Conservation (phyloP, 2,888 invertebrate species). For the Rotaria socialis region DNA sequence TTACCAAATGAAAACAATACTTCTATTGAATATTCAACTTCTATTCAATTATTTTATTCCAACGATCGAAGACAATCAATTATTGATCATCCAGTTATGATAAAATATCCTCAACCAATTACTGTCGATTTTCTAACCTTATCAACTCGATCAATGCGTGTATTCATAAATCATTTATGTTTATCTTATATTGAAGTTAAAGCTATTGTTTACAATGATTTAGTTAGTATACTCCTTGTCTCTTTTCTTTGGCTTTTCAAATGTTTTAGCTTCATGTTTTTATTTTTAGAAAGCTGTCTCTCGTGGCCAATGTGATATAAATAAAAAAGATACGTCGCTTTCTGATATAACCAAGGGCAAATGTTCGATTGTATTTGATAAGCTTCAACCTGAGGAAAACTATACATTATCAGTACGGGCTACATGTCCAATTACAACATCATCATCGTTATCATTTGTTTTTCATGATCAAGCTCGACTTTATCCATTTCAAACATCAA, state of each 20-base stretch:
- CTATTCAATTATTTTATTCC: background rate
- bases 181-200: conserved; percentile 21
- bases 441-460: background rate
- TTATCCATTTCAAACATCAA: background rate
- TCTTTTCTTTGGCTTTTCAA: background rate
- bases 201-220: background rate
- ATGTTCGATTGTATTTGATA: conserved; percentile 2
- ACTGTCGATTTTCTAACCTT: background rate
- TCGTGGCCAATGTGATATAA: conserved; percentile 9
- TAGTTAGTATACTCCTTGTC: background rate
- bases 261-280: background rate
- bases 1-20: background rate
- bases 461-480: background rate
- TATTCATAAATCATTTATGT: background rate
- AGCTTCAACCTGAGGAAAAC: background rate
- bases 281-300: background rate
- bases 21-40: background rate
- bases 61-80: background rate
- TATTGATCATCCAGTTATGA: background rate
- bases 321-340: background rate
- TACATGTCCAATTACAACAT: conserved; percentile 11
- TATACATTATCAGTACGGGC: conserved; percentile 9
- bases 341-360: background rate
- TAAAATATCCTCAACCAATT: background rate
- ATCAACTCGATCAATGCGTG: background rate